These are phyloP conservation scores for Dendrocopos noguchii DNA, from an alignment of 2,113 vertebrate genomes.

Conservation along the genomic window DNA sequence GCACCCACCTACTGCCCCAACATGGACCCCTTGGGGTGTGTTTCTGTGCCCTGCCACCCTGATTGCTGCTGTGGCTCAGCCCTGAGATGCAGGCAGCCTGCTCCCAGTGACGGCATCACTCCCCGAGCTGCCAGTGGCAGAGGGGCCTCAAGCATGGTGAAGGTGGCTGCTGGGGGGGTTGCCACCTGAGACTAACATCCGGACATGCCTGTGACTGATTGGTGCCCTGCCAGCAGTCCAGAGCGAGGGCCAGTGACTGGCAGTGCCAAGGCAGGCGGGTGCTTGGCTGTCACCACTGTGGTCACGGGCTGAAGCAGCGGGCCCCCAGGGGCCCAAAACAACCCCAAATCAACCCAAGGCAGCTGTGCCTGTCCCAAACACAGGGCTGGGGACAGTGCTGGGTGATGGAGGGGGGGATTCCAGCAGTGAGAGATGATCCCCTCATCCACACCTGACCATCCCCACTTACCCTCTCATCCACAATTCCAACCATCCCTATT, in stretches of 20 bases:
- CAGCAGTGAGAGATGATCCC: rapidly evolving
- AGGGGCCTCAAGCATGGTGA: neutral
- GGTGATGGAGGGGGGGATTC: neutral
- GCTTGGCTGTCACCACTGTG: neutral
- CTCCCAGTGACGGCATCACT: neutral
- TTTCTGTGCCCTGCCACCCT: neutral
- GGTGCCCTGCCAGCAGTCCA: neutral
- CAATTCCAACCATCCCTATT: too few relatives aligned
- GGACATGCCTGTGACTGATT: neutral
- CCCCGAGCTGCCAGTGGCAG: neutral
- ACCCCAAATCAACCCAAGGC: neutral
- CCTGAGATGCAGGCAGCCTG: neutral
- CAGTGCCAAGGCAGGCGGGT: neutral
- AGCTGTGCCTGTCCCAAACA: rapidly evolving
- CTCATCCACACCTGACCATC: too few relatives aligned
- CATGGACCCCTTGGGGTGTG: neutral
- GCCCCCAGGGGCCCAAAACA: neutral
- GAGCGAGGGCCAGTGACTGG: neutral
- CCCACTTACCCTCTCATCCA: too few relatives aligned
- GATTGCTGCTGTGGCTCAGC: neutral
- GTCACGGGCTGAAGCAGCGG: neutral
- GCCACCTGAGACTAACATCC: neutral
- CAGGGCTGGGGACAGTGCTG: neutral
- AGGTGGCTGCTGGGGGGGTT: neutral
- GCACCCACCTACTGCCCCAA: neutral